Percentiles rank a stretch among this genome's conserved stretches.
These are phyloP conservation scores for Galagoides demidoff DNA, from an alignment of 2,797 vertebrate genomes.

Conservation along the genomic window DNA sequence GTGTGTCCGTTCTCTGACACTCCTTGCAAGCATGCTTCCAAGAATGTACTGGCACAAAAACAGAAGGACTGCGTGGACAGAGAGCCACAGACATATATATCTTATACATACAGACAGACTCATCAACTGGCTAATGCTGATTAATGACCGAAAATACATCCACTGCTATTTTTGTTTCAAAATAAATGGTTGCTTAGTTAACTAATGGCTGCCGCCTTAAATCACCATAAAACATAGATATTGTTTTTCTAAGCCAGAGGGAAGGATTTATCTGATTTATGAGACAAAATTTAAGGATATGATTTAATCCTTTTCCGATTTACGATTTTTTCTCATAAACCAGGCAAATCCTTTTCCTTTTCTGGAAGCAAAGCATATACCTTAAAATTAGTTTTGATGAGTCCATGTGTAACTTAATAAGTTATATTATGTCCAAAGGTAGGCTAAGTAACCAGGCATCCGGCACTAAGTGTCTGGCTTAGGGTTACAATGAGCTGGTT, in stretches of 20 bases:
- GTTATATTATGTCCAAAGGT: background rate
- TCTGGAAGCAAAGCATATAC: background rate
- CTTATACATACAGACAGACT: fast-evolving
- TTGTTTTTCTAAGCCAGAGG: background rate
- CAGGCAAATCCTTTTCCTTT: no score
- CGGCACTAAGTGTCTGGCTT: background rate
- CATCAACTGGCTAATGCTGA: background rate
- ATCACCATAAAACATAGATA: background rate
- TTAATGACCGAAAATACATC: background rate
- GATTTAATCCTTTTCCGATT: background rate
- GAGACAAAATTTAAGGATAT: background rate
- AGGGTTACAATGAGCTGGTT: background rate
- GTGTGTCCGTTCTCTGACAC: background rate
- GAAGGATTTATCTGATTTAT: background rate
- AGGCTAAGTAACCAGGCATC: background rate
- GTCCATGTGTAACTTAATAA: background rate
- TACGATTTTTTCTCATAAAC: background rate
- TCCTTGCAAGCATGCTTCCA: background rate
- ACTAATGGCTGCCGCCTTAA: background rate
- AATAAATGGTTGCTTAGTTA: background rate
- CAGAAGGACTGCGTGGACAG: fast-evolving
- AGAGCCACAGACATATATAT: fast-evolving
- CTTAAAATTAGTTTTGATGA: background rate
- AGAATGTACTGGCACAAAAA: background rate
- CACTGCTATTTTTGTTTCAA: background rate